Conservation (phyloP, 92 coral and sea anemone species). For the Ricordea florida region DNA sequence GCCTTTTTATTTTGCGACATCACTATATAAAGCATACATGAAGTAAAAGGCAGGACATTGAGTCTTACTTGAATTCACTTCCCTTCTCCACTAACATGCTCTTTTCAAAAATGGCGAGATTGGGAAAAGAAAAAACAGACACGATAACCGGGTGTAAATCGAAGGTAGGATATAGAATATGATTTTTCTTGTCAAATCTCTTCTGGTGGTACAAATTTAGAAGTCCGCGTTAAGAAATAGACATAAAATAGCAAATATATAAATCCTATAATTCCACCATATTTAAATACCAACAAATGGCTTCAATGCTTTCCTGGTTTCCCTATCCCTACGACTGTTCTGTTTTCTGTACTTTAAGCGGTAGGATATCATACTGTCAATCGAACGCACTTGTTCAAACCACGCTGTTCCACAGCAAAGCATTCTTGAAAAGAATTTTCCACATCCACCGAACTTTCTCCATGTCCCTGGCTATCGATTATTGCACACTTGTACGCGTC, state of each 20-base stretch:
- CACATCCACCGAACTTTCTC: slow-evolving; percentile 16
- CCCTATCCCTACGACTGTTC: not conserved
- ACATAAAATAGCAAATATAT: slow-evolving; percentile 17
- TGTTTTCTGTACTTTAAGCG: slow-evolving; percentile 23
- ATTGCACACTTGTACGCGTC: not conserved
- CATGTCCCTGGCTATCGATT: slow-evolving; percentile 10
- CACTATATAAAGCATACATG: too few species aligned
- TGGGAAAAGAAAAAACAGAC: too few species aligned
- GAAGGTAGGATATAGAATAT: too few species aligned
- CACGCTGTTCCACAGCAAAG: slow-evolving; percentile 18
- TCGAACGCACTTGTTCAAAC: not conserved
- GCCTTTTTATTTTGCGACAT: too few species aligned
- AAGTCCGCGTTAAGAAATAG: not conserved
- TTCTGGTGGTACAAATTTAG: slow-evolving; percentile 6
- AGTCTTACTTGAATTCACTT: too few species aligned
- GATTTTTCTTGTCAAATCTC: too few species aligned
- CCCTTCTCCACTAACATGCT: too few species aligned
- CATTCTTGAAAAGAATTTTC: slow-evolving; percentile 30
- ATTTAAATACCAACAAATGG: slow-evolving; percentile 35
- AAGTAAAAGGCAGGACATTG: too few species aligned
- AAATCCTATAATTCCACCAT: slow-evolving; percentile 24
- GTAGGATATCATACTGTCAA: slow-evolving; percentile 13
- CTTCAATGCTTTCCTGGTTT: slow-evolving; percentile 8
- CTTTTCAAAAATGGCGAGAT: too few species aligned
- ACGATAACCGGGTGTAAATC: too few species aligned